Conservation (phyloP, 2,113 vertebrate genomes). For the Dromas ardeola region DNA sequence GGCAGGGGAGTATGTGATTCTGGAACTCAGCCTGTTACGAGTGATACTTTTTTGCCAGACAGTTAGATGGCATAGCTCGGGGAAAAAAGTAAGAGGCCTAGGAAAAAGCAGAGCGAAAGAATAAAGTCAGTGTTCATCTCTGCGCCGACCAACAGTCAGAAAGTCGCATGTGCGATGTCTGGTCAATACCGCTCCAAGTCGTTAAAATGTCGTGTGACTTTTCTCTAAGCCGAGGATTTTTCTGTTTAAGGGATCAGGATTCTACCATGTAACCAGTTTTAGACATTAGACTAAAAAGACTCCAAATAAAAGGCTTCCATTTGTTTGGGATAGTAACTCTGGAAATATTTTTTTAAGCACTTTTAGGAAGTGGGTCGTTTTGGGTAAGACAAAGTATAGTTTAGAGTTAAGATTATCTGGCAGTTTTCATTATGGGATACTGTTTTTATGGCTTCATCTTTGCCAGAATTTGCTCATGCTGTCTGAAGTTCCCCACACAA, state of each 20-base stretch:
- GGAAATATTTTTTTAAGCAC: not conserved
- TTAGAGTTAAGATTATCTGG: not conserved
- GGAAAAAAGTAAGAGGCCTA: not conserved
- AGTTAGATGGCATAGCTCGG: not conserved
- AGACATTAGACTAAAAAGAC: not conserved
- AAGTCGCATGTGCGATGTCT: slow-evolving; percentile 33
- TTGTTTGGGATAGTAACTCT: not conserved
- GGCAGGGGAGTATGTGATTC: not conserved
- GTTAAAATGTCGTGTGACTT: slow-evolving; percentile 20
- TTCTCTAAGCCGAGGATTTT: slow-evolving; percentile 9
- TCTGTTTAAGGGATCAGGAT: slow-evolving; percentile 20
- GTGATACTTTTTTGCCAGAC: not conserved
- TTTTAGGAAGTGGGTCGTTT: not conserved
- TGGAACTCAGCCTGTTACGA: not conserved
- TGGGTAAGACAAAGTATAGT: not conserved
- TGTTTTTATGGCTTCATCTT: not conserved
- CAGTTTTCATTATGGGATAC: not conserved
- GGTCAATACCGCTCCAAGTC: not conserved
- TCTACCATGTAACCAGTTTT: not conserved
- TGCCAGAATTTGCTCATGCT: not conserved
- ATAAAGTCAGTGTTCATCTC: not conserved
- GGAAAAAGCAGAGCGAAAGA: not conserved
- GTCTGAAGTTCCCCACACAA: not conserved
- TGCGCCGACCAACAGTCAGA: not conserved
- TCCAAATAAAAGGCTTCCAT: not conserved